Conservation (phyloP, 2,113 vertebrate genomes). For the Onychorhynchus coronatus region DNA sequence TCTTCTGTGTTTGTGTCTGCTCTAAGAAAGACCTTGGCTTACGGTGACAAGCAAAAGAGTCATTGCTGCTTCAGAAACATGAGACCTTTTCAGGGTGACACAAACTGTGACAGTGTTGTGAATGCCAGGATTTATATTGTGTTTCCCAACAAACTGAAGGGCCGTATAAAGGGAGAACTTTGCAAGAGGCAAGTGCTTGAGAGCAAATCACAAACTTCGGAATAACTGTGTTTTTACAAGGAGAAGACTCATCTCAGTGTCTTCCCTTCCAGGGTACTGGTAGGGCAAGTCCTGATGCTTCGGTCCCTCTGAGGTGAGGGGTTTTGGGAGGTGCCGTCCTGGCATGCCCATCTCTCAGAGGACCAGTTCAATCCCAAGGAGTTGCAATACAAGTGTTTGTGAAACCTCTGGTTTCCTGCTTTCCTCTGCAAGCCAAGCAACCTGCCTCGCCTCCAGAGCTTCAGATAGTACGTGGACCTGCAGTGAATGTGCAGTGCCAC, state of each 20-base stretch:
- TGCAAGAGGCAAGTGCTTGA: neutral
- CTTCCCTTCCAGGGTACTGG: neutral
- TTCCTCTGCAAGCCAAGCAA: conserved; percentile 31
- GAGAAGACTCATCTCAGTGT: neutral
- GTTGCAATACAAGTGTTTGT: neutral
- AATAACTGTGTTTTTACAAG: neutral
- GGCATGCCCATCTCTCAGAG: neutral
- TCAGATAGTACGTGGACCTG: neutral
- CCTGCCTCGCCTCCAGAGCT: neutral
- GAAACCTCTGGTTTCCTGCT: conserved; percentile 11
- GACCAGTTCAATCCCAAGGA: neutral
- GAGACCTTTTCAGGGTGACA: neutral
- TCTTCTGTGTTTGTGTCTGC: neutral
- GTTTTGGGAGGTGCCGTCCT: neutral
- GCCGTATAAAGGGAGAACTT: neutral
- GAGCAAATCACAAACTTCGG: neutral
- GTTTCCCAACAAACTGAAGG: neutral
- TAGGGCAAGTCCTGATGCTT: neutral
- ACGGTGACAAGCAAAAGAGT: neutral
- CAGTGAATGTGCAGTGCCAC: neutral
- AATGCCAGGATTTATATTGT: neutral
- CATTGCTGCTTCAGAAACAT: neutral
- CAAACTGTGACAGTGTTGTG: neutral
- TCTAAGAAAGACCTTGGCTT: conserved; percentile 2
- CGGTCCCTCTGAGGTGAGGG: neutral